Evolutionary conservation across 2,113 vertebrate genomes (phyloP), one percentile per base, ranked within the genome.

Genomic region (Dicrurus megarhynchus): DNA sequence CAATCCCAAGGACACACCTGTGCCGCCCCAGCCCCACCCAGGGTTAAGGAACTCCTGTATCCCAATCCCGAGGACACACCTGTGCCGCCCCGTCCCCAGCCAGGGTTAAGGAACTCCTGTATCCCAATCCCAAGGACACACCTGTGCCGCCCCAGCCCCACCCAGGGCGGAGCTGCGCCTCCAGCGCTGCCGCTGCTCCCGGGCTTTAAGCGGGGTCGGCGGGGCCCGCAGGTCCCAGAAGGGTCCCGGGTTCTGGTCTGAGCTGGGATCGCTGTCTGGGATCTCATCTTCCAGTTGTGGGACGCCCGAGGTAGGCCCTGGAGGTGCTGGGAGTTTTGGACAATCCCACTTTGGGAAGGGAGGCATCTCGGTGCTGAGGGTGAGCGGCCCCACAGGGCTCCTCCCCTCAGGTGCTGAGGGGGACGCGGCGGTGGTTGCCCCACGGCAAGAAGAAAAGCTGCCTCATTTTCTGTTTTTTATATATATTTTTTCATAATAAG

Each of bases 381-480:
- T 1, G 28, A 3, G 8, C 42, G 2, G 35, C 18, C 17, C 11
- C 49, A 4, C 39, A 14, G 9, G 10, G 12, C 11, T 65, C 30
- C 22, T 47, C 30, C 28, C 9, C n/a, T 19, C 28, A n/a, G 35
- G 16, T 16, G 16, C 21, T 30, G 60, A 11, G 37, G 8, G 1
- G 30, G 6, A 0, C 8, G 3, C 3, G 2, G 26, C 13, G 0
- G 20, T 5, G 26, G 4, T 6, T 4, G 4, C 11, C 19, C 6
- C 52, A 3, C 1, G 3, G 7, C 13, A 19, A 6, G 17, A 35
- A 6, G 6, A 1, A 28, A 21, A 35, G 11, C 3, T 4, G 7
- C 21, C 10, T 59, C 1, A 0, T 37, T 24, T 68, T 79, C 14
- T 37, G 1, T 9, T 42, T 85, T 53, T 20, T 13, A 7, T 16